Evolutionary conservation across 2,797 vertebrate genomes (phyloP), one percentile per base, ranked within the genome.

Genomic region (Lacerta viridis): DNA sequence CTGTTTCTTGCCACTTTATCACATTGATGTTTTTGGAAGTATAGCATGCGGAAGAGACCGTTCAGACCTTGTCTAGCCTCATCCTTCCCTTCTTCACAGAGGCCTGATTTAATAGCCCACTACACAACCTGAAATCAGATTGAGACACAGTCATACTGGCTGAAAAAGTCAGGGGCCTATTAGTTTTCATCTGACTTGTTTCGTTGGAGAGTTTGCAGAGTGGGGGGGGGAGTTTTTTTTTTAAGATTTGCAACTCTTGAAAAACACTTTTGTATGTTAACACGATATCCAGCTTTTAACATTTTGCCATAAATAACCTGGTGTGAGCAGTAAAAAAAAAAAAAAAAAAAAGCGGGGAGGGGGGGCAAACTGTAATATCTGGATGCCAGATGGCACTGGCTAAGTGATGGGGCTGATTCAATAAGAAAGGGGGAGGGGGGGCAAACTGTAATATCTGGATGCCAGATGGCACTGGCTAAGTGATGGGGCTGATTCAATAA

Each of bases 371-470:
- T 94, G 92, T 95, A 96, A 95, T 97, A 97, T 98, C 97, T 98
- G 97, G 96, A 94, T 96, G 94, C 96, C 98, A 98, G 96, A 98
- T 98, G 98, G 95, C 95, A 95, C 94, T 91, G 94, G 95, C 91
- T n/a, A 93, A 96, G 91, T 87, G 94, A 97, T 95, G 94, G 89
- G 81, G 92, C 91, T 69, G 84, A 83, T 96, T 95, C 88, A 89
- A 87, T 88, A 46, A 96, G 95, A 97, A 93, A 92, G n/a, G n/a
- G n/a, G n/a, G n/a, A n/a, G n/a, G n/a, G 13, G 13, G 87, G 89
- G 94, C 95, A 97, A 97, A 97, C 89, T 94, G 92, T 95, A 96
- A 95, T 97, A 97, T 98, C 97, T 98, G 97, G 96, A 94, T 96
- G 94, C 96, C 98, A 98, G 96, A 98, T 98, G 98, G 95, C 95